Conservation (phyloP, 2,797 vertebrate species). For the Cuculus canorus region DNA sequence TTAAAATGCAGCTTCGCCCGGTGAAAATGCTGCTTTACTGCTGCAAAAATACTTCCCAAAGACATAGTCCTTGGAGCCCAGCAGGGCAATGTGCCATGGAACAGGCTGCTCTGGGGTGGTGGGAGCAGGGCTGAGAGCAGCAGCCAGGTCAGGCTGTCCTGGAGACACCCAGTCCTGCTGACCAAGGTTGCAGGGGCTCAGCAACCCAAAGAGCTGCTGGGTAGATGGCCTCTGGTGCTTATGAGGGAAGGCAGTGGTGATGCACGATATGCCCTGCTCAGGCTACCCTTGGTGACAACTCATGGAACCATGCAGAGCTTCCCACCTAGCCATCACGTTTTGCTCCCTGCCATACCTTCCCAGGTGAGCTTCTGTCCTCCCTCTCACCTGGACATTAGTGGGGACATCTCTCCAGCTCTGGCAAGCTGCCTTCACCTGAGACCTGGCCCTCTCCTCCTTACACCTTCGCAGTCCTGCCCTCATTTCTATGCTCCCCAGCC, state of each 20-base stretch:
- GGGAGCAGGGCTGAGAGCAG: neutral
- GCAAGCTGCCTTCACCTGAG: neutral
- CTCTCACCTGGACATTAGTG: fast-evolving
- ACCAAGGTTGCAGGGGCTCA: fast-evolving
- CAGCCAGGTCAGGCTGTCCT: neutral
- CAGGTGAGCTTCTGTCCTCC: neutral
- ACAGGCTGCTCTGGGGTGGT: fast-evolving
- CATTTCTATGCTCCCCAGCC: fast-evolving
- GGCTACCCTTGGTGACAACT: fast-evolving
- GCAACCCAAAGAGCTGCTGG: neutral
- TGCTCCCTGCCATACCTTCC: neutral
- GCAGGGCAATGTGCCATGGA: neutral
- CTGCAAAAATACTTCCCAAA: slow-evolving; percentile 29
- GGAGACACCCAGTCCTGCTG: neutral
- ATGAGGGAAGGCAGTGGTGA: fast-evolving
- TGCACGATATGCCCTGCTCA: neutral
- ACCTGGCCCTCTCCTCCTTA: neutral
- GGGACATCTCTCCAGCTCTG: neutral
- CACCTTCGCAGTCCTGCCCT: fast-evolving
- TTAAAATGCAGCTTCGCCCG: slow-evolving; percentile 39
- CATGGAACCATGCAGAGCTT: neutral
- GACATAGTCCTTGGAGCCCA: neutral
- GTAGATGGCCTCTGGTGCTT: neutral
- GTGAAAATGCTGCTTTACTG: slow-evolving; percentile 46
- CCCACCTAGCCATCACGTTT: fast-evolving